Conservation (phyloP, 2,797 vertebrate genomes). For the Neoniphon sammara region DNA sequence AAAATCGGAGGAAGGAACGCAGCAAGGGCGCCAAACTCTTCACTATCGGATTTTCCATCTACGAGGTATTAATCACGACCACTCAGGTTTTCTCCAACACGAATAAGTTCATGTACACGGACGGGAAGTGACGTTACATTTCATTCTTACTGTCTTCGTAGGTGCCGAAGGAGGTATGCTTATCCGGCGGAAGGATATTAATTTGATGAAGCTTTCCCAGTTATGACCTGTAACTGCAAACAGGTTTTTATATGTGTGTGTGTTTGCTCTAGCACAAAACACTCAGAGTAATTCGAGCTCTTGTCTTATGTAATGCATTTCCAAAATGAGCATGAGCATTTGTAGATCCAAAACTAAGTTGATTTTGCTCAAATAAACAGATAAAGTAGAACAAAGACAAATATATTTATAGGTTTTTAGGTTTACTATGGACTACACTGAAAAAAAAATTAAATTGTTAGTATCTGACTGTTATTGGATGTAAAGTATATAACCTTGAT, state of each 20-base stretch:
- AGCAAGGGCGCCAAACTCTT: constrained; percentile 88
- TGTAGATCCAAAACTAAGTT: too few relatives aligned
- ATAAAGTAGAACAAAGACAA: too few relatives aligned
- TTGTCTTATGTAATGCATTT: too few relatives aligned
- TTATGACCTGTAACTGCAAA: constrained; percentile 12
- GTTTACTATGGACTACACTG: too few relatives aligned
- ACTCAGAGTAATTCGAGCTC: too few relatives aligned
- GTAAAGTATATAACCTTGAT: too few relatives aligned
- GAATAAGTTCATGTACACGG: not conserved
- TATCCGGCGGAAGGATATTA: constrained; percentile 11
- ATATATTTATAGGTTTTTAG: too few relatives aligned
- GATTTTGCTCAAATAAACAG: too few relatives aligned
- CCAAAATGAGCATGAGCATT: too few relatives aligned
- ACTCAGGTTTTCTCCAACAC: not conserved
- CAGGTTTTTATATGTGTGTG: constrained; percentile 19
- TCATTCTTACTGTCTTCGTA: constrained; percentile 57
- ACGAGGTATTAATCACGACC: constrained; percentile 85
- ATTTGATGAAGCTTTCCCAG: constrained; percentile 23
- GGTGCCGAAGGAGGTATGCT: constrained; percentile 83
- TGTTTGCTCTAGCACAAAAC: constrained; percentile 5
- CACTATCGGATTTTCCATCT: constrained; percentile 97
- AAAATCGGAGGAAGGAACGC: constrained; percentile 92
- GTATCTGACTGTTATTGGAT: too few relatives aligned
- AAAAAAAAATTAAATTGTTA: too few relatives aligned
- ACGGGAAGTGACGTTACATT: not conserved